Base-by-base conservation (phyloP, 2,797 vertebrate genomes). In the Rhyacichthys aspro region DNA sequence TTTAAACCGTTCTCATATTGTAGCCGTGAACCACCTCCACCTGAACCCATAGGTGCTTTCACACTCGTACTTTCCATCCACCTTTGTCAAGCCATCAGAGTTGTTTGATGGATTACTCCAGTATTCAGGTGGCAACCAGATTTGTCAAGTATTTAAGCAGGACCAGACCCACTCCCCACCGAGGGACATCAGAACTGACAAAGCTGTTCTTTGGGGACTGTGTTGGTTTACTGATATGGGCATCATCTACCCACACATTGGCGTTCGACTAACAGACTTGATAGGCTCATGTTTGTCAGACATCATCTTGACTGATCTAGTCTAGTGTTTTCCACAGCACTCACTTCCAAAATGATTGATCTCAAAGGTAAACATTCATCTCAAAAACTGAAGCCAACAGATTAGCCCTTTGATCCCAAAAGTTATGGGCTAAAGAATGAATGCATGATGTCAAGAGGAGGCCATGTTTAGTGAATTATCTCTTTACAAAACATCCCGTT, bases 91-190 rank as follows among this genome's bases (percentile, higher is more conserved):
- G n/a, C n/a, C n/a, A n/a, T n/a, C n/a, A n/a, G n/a, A n/a, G n/a
- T n/a, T n/a, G n/a, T 81, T 57, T 77, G 53, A 76, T 70, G 65
- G 77, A 81, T 83, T 81, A 83, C 70, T 63, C 18, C 1, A 15
- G 65, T 76, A 76, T 84, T 84, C 69, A 69, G 72, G 59, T 79
- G 63, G 74, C 67, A 81, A 75, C 66, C n/a, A 55, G 79, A 86
- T 81, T 71, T 86, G 81, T 76, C 74, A 76, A 83, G 83, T 81
- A 72, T 85, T 86, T 81, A 78, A 67, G 71, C 72, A 64, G 72
- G 61, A 64, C 77, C 74, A 58, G 72, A 67, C 52, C 54, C 32
- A 63, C 59, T 75, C 57, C 65, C 70, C 80, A 59, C 72, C 43
- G 74, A 80, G 84, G 70, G 72, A 81, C 79, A 75, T 85, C 76